Evolutionary conservation across 2,113 vertebrate genomes (phyloP).

Genomic region (Spheniscus mendiculus): DNA sequence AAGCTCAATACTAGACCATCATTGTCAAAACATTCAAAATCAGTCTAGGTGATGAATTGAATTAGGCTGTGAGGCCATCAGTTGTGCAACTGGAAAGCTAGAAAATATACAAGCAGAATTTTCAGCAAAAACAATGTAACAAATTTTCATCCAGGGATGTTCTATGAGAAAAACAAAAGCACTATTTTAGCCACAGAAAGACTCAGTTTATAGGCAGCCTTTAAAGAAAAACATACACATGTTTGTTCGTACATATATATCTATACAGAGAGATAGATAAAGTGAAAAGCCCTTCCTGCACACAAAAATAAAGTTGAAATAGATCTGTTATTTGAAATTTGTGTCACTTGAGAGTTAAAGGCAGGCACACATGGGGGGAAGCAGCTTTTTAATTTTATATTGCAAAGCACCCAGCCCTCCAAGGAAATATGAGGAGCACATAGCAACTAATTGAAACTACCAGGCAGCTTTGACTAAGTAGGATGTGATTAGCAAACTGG

Average conservation of each 20-base stretch:
- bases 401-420: background rate
- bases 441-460: constrained; percentile 19
- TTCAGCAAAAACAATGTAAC: background rate
- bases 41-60: background rate
- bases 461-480: constrained; percentile 7
- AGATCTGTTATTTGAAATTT: background rate
- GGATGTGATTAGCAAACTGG: constrained; percentile 19
- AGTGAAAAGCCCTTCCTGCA: background rate
- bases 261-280: background rate
- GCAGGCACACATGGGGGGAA: background rate
- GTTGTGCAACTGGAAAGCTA: background rate
- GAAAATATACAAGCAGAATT: background rate
- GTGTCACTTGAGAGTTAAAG: background rate
- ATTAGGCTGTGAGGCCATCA: background rate
- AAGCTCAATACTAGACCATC: background rate
- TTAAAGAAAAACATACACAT: background rate
- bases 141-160: background rate
- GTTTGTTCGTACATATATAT: background rate
- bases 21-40: background rate
- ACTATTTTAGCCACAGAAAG: background rate
- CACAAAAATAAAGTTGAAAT: background rate
- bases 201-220: background rate
- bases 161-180: background rate
- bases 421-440: background rate
- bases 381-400: constrained; percentile 1